A percentile compares a stretch with the other conserved stretches of the same genome.
Conservation (phyloP, 2,797 vertebrate genomes). For the Rhynchonycteris naso region DNA sequence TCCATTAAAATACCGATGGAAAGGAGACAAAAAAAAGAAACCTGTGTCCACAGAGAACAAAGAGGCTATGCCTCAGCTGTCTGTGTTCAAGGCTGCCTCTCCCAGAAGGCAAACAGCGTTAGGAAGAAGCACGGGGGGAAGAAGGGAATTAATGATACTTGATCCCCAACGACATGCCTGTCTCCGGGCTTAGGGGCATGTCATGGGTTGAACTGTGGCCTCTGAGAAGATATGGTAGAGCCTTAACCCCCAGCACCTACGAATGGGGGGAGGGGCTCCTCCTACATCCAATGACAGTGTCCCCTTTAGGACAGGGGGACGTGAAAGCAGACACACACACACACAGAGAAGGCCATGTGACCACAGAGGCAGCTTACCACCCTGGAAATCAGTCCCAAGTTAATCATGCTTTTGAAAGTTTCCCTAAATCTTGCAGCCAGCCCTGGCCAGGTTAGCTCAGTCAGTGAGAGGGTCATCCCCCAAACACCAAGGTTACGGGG, state of each 20-base stretch:
- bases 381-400: background rate
- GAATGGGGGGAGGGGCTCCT: background rate
- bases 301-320: background rate
- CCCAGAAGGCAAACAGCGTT: background rate
- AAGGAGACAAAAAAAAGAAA: background rate
- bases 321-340: background rate
- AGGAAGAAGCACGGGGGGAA: background rate
- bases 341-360: background rate
- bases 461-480: no score
- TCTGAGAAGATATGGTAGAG: background rate
- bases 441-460: no score
- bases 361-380: background rate
- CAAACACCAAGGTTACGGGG: no score
- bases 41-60: background rate
- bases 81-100: background rate
- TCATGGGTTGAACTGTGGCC: background rate
- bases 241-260: background rate
- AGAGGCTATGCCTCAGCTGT: background rate
- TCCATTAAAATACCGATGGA: background rate
- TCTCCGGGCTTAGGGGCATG: background rate
- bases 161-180: no score
- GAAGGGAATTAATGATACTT: no score
- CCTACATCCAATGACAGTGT: background rate
- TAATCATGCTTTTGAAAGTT: background rate
- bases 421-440: background rate